phyloP scores from a whole-genome alignment of 2,797 vertebrate genomes.

The Gallinago stenura region DNA sequence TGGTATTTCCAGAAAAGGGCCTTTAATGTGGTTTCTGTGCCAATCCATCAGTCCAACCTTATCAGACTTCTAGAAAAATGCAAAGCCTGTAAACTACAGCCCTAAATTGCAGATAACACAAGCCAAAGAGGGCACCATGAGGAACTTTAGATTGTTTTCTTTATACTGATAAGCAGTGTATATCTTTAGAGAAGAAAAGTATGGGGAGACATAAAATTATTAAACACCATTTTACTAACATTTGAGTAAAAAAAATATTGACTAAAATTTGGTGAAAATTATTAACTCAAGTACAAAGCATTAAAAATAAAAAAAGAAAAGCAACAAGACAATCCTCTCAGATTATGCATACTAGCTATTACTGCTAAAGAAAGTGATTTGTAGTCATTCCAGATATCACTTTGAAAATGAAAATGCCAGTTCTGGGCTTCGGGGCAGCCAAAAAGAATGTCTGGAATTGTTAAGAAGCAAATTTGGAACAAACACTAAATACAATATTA shows the following conservation, averaged over 20 bases:
- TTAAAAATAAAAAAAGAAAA: neutral
- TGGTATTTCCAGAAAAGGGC: conserved; percentile 3
- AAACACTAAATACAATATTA: neutral
- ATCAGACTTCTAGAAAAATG: neutral
- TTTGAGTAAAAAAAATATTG: neutral
- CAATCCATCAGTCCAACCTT: neutral
- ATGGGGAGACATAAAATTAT: neutral
- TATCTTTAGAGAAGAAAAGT: neutral
- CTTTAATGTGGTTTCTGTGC: neutral
- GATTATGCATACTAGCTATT: neutral
- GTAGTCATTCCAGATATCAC: neutral
- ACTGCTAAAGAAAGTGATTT: neutral
- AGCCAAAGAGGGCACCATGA: neutral
- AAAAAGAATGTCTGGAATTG: neutral
- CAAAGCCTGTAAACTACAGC: neutral
- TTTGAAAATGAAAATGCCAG: neutral
- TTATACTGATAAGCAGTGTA: neutral
- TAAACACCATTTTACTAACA: neutral
- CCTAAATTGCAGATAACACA: neutral
- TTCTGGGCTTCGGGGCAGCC: neutral
- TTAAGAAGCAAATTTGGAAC: neutral
- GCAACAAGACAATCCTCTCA: neutral
- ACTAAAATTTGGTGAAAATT: neutral
- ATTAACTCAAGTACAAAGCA: neutral
- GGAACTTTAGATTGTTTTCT: neutral